Evolutionary conservation across 2,113 vertebrate genomes (phyloP), one percentile per base, ranked within the genome.

Genomic region (Onychostruthus taczanowskii): DNA sequence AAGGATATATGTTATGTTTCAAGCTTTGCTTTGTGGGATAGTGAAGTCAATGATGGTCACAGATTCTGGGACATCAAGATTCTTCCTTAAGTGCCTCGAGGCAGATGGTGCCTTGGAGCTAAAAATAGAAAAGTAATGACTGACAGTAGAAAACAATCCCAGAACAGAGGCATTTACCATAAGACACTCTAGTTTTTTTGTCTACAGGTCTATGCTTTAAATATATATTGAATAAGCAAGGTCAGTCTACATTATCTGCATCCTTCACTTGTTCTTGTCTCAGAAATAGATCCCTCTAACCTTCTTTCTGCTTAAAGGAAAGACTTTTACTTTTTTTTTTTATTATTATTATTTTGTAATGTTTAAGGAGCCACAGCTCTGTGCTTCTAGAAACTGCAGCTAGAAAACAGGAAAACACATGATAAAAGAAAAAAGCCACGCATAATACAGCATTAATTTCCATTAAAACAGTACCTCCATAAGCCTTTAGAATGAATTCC

Each of bases 221-320:
- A 37, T 53, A 80, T 17, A 28, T 73, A 50, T 66, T 90, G 80
- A 87, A 81, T 93, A 91, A 78, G 46, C 90, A 93, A 90, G 83
- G 80, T 87, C 90, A 90, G 62, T 47, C 81, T 84, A 59, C 31
- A 91, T 75, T 76, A 37, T 94, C 74, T 62, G 84, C 66, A 91
- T 92, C 58, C 50, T 97, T 90, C 93, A 95, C 92, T 94, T 93
- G 43, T 84, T 97, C 90, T 94, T 94, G 75, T 84, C 93, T 77
- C 78, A 96, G 95, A 96, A 97, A 96, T 92, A 87, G 79, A 85
- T 91, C 92, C 84, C 80, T 84, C 85, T 70, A 96, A 89, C 84
- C 84, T 96, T 94, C 81, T 85, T 90, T 92, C 67, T 58, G 87
- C 93, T 93, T 87, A 94, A 96, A 94, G 43, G 59, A 96, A 97